Evolutionary conservation across 2,113 vertebrate species (phyloP).

Genomic region (Vanacampus margaritifer): DNA sequence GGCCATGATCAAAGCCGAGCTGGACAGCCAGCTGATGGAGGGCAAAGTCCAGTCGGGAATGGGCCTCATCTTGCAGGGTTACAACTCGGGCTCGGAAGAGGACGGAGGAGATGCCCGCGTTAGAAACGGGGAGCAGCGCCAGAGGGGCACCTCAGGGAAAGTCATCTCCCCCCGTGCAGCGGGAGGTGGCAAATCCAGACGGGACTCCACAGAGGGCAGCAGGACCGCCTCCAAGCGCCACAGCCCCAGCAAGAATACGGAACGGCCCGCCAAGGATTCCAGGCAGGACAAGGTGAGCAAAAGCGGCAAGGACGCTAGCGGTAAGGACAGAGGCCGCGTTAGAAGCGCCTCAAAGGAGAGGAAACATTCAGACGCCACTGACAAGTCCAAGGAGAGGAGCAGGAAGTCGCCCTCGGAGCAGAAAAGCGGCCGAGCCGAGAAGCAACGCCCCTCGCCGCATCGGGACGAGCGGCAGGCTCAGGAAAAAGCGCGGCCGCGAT

Average conservation of each 20-base stretch:
- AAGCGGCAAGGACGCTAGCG: constrained; percentile 50
- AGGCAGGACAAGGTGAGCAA: constrained; percentile 87
- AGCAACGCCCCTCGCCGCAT: constrained; percentile 53
- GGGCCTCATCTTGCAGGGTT: constrained; percentile 97
- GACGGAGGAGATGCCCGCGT: constrained; percentile 85
- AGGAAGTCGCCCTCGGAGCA: constrained; percentile 79
- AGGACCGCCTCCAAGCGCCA: constrained; percentile 83
- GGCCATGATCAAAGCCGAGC: constrained; percentile 96
- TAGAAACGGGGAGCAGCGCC: constrained; percentile 83
- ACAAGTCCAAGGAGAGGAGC: constrained; percentile 80
- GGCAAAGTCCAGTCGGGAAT: constrained; percentile 97
- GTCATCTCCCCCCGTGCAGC: constrained; percentile 64
- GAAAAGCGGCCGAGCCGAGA: constrained; percentile 74
- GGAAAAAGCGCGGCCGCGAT: constrained; percentile 67
- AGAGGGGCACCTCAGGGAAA: constrained; percentile 69
- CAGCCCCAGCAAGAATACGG: constrained; percentile 85
- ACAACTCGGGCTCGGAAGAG: constrained; percentile 96
- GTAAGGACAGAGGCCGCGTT: constrained; percentile 57
- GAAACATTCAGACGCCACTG: constrained; percentile 80
- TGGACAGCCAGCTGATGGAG: constrained; percentile 98
- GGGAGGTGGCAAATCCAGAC: constrained; percentile 77
- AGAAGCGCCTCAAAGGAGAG: constrained; percentile 88
- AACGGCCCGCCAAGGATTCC: constrained; percentile 76
- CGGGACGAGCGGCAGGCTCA: constrained; percentile 57
- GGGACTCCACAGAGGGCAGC: constrained; percentile 79